These are phyloP conservation scores for Stegodyphus mimosarum DNA, from an alignment of 1,140 invertebrate species.

Conservation along the genomic window DNA sequence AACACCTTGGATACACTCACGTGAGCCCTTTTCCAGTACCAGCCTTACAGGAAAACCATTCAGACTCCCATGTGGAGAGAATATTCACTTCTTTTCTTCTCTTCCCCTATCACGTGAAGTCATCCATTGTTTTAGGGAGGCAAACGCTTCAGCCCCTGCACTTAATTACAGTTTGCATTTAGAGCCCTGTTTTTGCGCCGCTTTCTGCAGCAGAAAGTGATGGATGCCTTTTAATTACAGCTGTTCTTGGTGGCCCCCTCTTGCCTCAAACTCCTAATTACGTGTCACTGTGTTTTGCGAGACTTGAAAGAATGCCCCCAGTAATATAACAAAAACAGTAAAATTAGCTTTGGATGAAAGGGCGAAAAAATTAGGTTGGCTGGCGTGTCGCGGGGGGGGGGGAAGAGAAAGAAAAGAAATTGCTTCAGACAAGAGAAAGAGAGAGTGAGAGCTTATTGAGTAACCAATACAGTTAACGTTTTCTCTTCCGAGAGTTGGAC, in stretches of 20 bases:
- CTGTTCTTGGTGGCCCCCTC: conserved; percentile 24
- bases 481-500: no score
- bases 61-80: no score
- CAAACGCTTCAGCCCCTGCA: neutral
- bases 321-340: conserved; percentile 34
- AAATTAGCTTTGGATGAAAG: conserved; percentile 37
- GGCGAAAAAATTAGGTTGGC: no score
- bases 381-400: no score
- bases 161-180: conserved; percentile 59
- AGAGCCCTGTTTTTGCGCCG: conserved; percentile 33
- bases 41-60: no score
- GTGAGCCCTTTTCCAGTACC: no score
- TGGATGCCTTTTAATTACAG: conserved; percentile 55
- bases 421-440: no score
- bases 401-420: no score
- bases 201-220: conserved; percentile 14
- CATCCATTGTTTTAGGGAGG: conserved; percentile 44
- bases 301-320: conserved; percentile 12
- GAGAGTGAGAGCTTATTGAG: no score
- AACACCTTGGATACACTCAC: no score
- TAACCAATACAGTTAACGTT: no score
- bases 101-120: conserved; percentile 1
- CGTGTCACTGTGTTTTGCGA: conserved; percentile 52
- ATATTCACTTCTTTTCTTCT: neutral
- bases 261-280: conserved; percentile 30